These are phyloP conservation scores for Pituophis catenifer DNA, from an alignment of 2,113 vertebrate species.

Conservation along the genomic window DNA sequence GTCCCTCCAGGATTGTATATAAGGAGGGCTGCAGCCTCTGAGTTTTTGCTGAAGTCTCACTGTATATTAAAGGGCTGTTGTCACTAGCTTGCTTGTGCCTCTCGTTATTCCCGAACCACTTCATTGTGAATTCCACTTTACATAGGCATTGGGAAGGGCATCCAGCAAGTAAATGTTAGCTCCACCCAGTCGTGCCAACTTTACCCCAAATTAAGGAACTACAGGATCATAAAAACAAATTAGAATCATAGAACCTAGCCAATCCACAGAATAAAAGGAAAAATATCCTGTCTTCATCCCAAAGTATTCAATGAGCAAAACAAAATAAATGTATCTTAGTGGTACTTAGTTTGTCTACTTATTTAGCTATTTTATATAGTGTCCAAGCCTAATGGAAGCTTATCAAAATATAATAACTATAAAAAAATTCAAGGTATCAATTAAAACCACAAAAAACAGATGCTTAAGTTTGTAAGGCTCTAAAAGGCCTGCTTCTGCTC, in stretches of 20 bases:
- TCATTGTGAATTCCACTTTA: background rate
- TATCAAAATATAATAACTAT: background rate
- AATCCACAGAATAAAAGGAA: background rate
- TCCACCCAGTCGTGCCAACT: background rate
- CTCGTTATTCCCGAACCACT: no score
- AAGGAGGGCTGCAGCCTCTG: no score
- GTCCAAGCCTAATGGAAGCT: background rate
- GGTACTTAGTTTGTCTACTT: background rate
- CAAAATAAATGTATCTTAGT: background rate
- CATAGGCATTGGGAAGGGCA: background rate
- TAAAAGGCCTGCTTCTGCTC: background rate
- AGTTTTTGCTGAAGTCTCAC: no score
- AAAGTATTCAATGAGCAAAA: background rate
- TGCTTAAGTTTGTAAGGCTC: background rate
- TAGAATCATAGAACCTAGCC: background rate
- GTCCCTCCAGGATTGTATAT: no score
- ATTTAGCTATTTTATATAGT: background rate
- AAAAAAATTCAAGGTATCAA: background rate
- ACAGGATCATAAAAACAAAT: background rate
- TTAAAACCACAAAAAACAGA: background rate
- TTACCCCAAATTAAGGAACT: background rate
- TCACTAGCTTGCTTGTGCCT: no score
- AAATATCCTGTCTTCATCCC: background rate
- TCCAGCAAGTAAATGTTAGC: background rate
- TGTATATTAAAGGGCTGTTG: no score